Base-by-base conservation (phyloP, 2,797 vertebrate genomes). In the Trachurus trachurus region DNA sequence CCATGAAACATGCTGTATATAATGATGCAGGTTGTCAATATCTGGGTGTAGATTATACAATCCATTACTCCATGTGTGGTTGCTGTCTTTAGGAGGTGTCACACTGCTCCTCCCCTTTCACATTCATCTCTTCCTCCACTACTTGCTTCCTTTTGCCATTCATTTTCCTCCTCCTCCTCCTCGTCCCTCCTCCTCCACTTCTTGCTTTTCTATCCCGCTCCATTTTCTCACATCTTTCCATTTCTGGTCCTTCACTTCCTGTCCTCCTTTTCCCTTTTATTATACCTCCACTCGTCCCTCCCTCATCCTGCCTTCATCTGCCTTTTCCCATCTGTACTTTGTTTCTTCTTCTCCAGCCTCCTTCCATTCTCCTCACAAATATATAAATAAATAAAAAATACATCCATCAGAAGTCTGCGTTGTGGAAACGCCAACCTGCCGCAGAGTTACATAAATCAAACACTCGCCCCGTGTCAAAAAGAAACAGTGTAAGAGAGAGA, bases 371-470 rank as follows among this genome's bases (percentile, higher is more conserved):
- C 58, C 26, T 58, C 3, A 8, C 8, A 12, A 9, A 34, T 34
- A 34, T 34, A 34, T 26, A 26, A 34, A 34, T 34, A 34, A 34
- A 34, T 34, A 34, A 82, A 52, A 52, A 54, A 22, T 63, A 75
- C 70, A 85, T 81, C 80, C 73, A 66, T 88, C 78, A 73, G 39
- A 74, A 9, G 66, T 34, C 56, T 54, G 68, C 52, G 68, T 76
- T 56, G 76, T 63, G 45, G 62, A 80, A 80, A 85, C 64, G 39
- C 74, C 82, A 80, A 82, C 84, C 76, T 80, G 82, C 82, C 6
- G 21, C 74, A 59, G 39, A 68, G 72, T 73, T 86, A 60, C 56
- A 85, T 87, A 87, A 91, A 92, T 93, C 89, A 89, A 82, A 76
- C 73, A 2, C 59, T 37, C 49, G 39, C 76, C 31, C 22, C n/a